Evolutionary conservation across 1,140 invertebrate genomes (phyloP).

Genomic region (Anoplophora glabripennis): DNA sequence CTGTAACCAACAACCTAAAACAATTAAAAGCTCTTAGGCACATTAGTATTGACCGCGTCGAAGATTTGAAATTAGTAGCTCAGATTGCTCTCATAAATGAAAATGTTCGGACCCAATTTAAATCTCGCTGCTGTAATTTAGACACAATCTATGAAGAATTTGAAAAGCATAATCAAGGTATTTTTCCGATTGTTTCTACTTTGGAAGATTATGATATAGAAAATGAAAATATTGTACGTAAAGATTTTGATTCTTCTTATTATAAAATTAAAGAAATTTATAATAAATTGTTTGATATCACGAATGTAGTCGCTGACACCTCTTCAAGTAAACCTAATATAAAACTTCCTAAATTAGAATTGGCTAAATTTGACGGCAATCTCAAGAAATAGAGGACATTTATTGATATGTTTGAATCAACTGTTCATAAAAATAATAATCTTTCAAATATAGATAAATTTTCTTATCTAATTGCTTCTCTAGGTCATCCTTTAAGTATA

Average conservation of each 20-base stretch:
- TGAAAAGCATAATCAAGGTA: not conserved
- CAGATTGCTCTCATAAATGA: too few species aligned
- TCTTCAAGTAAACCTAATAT: too few species aligned
- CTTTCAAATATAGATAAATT: slow-evolving; percentile 15
- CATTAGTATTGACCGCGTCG: too few species aligned
- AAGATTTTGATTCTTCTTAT: not conserved
- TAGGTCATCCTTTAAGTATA: slow-evolving; percentile 1
- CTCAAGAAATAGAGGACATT: slow-evolving; percentile 22
- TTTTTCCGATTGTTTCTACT: not conserved
- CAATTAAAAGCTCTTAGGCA: too few species aligned
- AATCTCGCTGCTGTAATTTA: not conserved
- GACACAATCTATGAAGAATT: too few species aligned
- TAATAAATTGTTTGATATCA: not conserved
- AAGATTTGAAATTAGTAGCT: too few species aligned
- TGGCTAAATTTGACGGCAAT: slow-evolving; percentile 19
- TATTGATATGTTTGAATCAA: slow-evolving; percentile 18
- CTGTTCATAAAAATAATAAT: slow-evolving; percentile 11
- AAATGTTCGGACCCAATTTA: too few species aligned
- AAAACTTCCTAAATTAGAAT: slow-evolving; percentile 18
- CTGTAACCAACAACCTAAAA: too few species aligned
- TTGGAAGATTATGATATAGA: not conserved
- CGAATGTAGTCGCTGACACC: not conserved
- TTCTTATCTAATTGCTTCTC: slow-evolving; percentile 14
- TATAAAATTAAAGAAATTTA: not conserved
- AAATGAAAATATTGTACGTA: not conserved